These are phyloP conservation scores for Tribolium freemani DNA, from an alignment of 2,888 invertebrate genomes.

Conservation along the genomic window DNA sequence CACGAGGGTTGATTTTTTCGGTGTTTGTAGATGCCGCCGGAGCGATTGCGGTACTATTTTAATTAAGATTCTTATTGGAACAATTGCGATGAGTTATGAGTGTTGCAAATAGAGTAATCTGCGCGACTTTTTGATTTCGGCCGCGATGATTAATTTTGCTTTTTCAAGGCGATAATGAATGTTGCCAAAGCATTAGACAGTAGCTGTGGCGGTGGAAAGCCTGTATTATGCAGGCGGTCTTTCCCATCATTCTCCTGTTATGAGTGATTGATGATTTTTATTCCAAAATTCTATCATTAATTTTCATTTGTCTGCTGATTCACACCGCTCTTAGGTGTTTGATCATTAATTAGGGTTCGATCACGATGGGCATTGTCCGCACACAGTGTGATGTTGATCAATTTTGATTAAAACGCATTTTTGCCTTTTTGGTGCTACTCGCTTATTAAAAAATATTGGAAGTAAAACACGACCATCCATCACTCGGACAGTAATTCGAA, in stretches of 20 bases:
- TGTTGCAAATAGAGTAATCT: slow-evolving; percentile 21
- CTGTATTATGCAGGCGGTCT: slow-evolving; percentile 52
- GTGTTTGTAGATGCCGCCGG: slow-evolving; percentile 40
- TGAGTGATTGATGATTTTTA: slow-evolving; percentile 62
- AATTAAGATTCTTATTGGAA: slow-evolving; percentile 54
- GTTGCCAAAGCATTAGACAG: slow-evolving; percentile 55
- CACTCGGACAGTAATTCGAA: neutral
- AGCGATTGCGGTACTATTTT: slow-evolving; percentile 43
- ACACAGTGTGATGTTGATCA: slow-evolving; percentile 33
- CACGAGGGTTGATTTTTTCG: slow-evolving; percentile 39
- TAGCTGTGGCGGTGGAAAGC: slow-evolving; percentile 46
- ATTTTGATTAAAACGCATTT: slow-evolving; percentile 31
- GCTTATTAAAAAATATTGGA: slow-evolving; percentile 28
- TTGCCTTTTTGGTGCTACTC: neutral
- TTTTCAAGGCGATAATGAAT: slow-evolving; percentile 45
- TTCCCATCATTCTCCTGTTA: slow-evolving; percentile 59
- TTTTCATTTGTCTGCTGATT: slow-evolving; percentile 64
- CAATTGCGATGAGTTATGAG: slow-evolving; percentile 48
- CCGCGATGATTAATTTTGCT: slow-evolving; percentile 41
- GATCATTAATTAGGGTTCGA: slow-evolving; percentile 59
- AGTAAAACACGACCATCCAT: slow-evolving; percentile 25
- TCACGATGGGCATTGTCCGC: slow-evolving; percentile 47
- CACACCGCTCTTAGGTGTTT: slow-evolving; percentile 51
- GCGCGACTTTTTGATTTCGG: neutral
- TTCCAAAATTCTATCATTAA: slow-evolving; percentile 62